A percentile compares a stretch with the other conserved stretches of the same genome.
These are phyloP conservation scores for Drosophila aldrichi DNA, from an alignment of 2,888 invertebrate genomes.

Conservation along the genomic window DNA sequence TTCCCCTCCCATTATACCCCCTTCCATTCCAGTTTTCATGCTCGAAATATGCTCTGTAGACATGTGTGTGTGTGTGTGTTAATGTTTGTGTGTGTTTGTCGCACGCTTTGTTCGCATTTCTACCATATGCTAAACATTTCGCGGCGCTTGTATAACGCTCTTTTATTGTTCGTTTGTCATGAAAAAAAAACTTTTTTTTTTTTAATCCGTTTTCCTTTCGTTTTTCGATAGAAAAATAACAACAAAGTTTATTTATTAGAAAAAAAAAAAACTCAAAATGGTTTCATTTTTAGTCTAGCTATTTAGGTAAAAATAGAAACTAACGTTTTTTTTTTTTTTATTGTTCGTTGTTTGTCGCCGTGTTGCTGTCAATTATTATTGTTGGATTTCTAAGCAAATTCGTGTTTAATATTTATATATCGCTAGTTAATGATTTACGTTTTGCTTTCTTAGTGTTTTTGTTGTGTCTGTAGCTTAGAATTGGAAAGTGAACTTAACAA, in stretches of 20 bases:
- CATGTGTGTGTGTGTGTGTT: slow-evolving; percentile 42
- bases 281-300: slow-evolving; percentile 61
- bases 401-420: slow-evolving; percentile 63
- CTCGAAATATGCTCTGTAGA: slow-evolving; percentile 58
- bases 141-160: slow-evolving; percentile 51
- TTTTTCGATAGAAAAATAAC: slow-evolving; percentile 28
- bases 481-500: slow-evolving; percentile 68
- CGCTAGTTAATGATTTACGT: slow-evolving; percentile 70
- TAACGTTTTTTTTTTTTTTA: slow-evolving; percentile 25
- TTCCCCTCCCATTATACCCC: neutral
- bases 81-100: slow-evolving; percentile 42
- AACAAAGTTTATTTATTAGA: slow-evolving; percentile 56
- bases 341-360: slow-evolving; percentile 5
- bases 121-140: slow-evolving; percentile 69
- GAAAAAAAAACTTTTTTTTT: slow-evolving; percentile 45
- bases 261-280: slow-evolving; percentile 46
- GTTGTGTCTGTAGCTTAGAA: slow-evolving; percentile 48
- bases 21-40: slow-evolving; percentile 44
- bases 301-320: slow-evolving; percentile 55
- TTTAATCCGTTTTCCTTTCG: slow-evolving; percentile 66
- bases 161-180: slow-evolving; percentile 55
- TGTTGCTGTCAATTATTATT: slow-evolving; percentile 26
- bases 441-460: slow-evolving; percentile 49
- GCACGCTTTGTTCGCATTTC: slow-evolving; percentile 61
- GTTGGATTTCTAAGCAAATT: slow-evolving; percentile 50